These are phyloP conservation scores for Apteryx mantelli DNA, from an alignment of 2,113 vertebrate species.

Conservation along the genomic window DNA sequence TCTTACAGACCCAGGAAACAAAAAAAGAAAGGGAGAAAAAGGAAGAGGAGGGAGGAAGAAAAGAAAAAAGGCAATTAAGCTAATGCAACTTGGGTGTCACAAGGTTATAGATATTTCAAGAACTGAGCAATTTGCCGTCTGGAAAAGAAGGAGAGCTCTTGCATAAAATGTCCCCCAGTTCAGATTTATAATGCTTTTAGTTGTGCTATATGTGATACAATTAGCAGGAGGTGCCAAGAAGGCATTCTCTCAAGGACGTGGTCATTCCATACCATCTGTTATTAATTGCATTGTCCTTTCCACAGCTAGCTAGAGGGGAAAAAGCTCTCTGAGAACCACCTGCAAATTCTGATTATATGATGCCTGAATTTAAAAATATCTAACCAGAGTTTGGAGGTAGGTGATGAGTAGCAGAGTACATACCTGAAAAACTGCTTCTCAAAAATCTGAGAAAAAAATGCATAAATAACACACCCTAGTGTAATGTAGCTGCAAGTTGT, in stretches of 20 bases:
- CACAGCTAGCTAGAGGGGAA: conserved; percentile 80
- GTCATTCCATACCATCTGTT: conserved; percentile 93
- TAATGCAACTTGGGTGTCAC: conserved; percentile 93
- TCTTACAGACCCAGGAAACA: neutral
- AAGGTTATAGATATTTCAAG: conserved; percentile 99
- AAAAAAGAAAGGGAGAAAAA: neutral
- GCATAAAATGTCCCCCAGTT: conserved; percentile 89
- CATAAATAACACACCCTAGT: neutral
- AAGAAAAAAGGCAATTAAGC: conserved; percentile 91
- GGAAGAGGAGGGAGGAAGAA: conserved; percentile 7
- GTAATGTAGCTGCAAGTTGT: neutral
- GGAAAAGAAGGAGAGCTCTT: conserved; percentile 87
- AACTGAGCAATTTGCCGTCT: conserved; percentile 94
- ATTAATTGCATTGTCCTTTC: conserved; percentile 92
- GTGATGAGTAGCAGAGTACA: neutral
- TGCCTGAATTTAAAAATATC: conserved; percentile 75
- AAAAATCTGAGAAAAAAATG: neutral
- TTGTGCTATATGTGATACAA: conserved; percentile 95
- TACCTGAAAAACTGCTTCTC: neutral
- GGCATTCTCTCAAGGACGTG: conserved; percentile 90
- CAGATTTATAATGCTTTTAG: conserved; percentile 99
- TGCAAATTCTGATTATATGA: conserved; percentile 76
- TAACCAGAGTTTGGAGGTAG: neutral
- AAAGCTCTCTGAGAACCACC: conserved; percentile 80
- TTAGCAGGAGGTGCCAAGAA: conserved; percentile 94